A percentile compares a stretch with the other conserved stretches of the same genome.
Evolutionary conservation across 1,140 invertebrate species (phyloP).

Genomic region (Colletes latitarsis): DNA sequence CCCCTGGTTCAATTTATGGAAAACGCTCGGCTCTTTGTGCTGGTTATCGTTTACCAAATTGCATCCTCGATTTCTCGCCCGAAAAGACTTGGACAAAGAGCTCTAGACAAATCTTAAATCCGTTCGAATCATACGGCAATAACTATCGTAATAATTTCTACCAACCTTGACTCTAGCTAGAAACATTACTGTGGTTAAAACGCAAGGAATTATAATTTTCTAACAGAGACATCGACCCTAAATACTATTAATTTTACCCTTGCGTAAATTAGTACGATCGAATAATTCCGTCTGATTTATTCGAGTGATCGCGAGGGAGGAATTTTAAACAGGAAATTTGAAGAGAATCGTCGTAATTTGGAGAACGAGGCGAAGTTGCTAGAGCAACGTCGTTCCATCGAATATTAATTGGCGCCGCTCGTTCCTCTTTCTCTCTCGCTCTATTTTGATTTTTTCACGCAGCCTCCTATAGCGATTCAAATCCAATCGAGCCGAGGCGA

Average conservation of each 20-base stretch:
- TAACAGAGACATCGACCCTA: too few species aligned
- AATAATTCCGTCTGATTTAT: background rate
- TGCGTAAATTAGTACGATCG: too few species aligned
- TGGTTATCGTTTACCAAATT: background rate
- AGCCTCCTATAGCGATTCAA: constrained; percentile 37
- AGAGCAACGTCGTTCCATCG: background rate
- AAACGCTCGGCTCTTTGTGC: background rate
- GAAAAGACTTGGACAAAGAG: too few species aligned
- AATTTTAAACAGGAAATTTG: background rate
- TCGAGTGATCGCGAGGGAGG: background rate
- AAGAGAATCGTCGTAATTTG: background rate
- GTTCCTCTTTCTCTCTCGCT: too few species aligned
- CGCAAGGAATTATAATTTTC: too few species aligned
- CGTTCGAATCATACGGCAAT: too few species aligned
- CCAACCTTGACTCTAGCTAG: too few species aligned
- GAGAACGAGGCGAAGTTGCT: background rate
- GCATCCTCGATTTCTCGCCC: background rate
- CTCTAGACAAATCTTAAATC: too few species aligned
- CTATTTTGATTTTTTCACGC: constrained; percentile 31
- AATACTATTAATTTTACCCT: too few species aligned
- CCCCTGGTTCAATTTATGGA: background rate
- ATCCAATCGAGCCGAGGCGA: constrained; percentile 41
- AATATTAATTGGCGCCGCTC: constrained; percentile 7
- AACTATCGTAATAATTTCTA: too few species aligned
- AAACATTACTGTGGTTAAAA: too few species aligned